Conservation (phyloP, 2,797 vertebrate genomes). For the Perodicticus potto region DNA sequence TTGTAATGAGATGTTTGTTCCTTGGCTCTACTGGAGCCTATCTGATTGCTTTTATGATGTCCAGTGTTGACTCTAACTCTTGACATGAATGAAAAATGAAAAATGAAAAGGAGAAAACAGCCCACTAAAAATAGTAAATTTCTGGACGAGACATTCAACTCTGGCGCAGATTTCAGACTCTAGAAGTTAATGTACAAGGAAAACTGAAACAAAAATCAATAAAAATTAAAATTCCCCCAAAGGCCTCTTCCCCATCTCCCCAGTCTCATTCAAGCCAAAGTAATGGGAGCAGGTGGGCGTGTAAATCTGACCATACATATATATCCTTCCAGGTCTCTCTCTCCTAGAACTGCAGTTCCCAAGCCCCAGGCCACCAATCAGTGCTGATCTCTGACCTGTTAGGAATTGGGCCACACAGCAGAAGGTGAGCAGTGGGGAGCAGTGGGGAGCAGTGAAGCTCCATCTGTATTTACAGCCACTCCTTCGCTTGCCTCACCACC, state of each 20-base stretch:
- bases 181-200: conserved; percentile 35
- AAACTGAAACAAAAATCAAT: not conserved
- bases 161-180: not conserved
- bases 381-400: too few relatives aligned
- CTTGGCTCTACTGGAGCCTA: conserved; percentile 53
- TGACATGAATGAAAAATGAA: conserved; percentile 61
- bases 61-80: conserved; percentile 58
- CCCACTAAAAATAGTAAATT: conserved; percentile 52
- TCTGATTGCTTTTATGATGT: conserved; percentile 64
- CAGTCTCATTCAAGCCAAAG: not conserved
- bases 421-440: too few relatives aligned
- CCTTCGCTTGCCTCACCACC: too few relatives aligned
- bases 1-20: conserved; percentile 49
- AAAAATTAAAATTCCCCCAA: not conserved
- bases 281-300: not conserved
- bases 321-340: too few relatives aligned
- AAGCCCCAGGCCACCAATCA: too few relatives aligned
- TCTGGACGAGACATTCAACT: conserved; percentile 39
- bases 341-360: not conserved
- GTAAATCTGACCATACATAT: not conserved
- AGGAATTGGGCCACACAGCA: too few relatives aligned
- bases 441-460: too few relatives aligned
- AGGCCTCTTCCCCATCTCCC: not conserved
- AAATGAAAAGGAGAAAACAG: conserved; percentile 57
- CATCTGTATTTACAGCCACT: too few relatives aligned